Conservation (phyloP, 2,113 vertebrate genomes). For the Plecotus auritus region DNA sequence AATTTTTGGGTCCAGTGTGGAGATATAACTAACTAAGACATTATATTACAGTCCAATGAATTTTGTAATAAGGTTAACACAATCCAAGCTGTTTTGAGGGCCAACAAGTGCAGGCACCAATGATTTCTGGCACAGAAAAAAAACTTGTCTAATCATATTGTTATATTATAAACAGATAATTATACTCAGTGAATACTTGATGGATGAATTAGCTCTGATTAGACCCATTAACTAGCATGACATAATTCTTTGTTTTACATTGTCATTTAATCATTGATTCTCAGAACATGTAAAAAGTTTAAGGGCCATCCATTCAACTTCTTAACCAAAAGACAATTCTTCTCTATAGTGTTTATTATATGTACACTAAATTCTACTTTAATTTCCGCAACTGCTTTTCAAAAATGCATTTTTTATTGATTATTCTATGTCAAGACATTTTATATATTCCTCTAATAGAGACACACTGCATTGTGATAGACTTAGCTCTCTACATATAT, state of each 20-base stretch:
- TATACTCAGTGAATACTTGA: background rate
- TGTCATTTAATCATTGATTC: background rate
- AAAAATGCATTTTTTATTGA: conserved; percentile 11
- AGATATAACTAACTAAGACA: background rate
- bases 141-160: background rate
- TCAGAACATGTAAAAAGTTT: background rate
- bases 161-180: background rate
- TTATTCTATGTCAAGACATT: background rate
- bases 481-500: background rate
- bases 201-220: background rate
- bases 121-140: background rate
- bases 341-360: background rate
- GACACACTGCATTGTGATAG: background rate
- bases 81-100: background rate
- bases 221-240: background rate
- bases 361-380: background rate
- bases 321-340: background rate
- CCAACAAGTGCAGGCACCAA: background rate
- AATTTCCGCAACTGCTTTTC: background rate
- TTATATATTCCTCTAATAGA: background rate
- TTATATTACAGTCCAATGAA: background rate
- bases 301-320: background rate
- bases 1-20: background rate
- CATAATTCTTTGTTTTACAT: background rate
- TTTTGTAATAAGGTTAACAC: background rate